A percentile compares a stretch with the other conserved stretches of the same genome.
phyloP scores from a whole-genome alignment of 2,888 invertebrate species.

The Ornithoptera alexandrae region DNA sequence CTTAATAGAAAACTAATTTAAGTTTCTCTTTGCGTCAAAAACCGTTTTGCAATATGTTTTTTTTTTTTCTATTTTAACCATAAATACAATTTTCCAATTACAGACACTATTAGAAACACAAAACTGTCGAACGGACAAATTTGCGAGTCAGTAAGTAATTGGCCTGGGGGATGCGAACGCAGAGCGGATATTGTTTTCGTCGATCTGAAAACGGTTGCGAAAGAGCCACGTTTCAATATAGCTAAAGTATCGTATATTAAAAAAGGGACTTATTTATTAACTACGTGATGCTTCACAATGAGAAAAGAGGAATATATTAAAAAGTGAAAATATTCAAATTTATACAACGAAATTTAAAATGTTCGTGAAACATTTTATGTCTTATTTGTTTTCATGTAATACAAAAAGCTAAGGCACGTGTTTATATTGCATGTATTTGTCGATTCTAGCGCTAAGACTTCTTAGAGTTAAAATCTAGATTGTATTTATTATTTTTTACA shows the following conservation, averaged over 20 bases:
- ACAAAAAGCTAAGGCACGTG: no score
- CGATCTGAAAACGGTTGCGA: constrained; percentile 46
- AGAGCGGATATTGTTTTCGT: constrained; percentile 54
- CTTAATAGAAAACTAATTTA: no score
- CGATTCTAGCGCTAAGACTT: no score
- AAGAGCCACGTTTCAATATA: constrained; percentile 22
- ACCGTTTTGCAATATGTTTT: no score
- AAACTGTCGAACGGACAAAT: constrained; percentile 18
- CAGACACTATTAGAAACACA: constrained; percentile 14
- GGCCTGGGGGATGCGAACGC: constrained; percentile 39
- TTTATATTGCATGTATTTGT: no score
- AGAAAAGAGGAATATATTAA: neutral
- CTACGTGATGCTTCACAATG: neutral
- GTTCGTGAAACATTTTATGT: no score
- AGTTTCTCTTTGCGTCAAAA: no score
- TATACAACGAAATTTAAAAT: neutral
- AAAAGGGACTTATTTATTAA: constrained; percentile 6
- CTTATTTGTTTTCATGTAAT: no score
- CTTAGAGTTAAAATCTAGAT: no score
- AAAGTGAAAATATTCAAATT: neutral
- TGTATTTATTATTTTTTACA: no score
- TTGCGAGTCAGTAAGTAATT: constrained; percentile 41
- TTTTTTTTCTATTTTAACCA: no score
- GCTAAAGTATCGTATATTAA: constrained; percentile 5
- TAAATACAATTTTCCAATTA: constrained; percentile 2